Evolutionary conservation across 1,140 invertebrate genomes (phyloP).

Genomic region (Drosophila subpulchrella): DNA sequence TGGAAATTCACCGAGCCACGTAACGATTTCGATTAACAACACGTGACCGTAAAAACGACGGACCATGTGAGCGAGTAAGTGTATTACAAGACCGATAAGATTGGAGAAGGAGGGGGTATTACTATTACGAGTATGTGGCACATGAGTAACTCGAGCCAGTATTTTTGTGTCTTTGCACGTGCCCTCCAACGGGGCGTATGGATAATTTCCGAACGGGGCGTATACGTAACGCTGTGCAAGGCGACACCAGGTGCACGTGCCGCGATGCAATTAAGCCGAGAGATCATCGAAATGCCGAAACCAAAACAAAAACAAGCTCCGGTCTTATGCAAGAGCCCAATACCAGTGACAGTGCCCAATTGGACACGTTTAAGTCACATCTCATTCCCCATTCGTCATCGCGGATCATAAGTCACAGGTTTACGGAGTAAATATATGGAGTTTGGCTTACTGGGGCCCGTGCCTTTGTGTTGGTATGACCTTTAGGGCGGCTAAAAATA

Average conservation of each 20-base stretch:
- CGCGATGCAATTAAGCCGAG: slow-evolving; percentile 37
- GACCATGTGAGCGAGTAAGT: slow-evolving; percentile 31
- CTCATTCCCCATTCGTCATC: slow-evolving; percentile 32
- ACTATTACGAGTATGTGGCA: slow-evolving; percentile 7
- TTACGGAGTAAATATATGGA: neutral
- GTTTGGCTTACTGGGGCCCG: slow-evolving; percentile 13
- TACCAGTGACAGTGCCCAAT: slow-evolving; percentile 35
- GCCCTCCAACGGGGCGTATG: slow-evolving; percentile 29
- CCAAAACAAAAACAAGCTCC: slow-evolving; percentile 40
- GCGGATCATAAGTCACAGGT: slow-evolving; percentile 8
- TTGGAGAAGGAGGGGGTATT: neutral
- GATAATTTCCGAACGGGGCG: slow-evolving; percentile 26
- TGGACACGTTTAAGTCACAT: slow-evolving; percentile 61
- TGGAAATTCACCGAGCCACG: slow-evolving; percentile 65
- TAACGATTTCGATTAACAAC: slow-evolving; percentile 62
- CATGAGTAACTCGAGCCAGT: slow-evolving; percentile 42
- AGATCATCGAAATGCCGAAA: slow-evolving; percentile 47
- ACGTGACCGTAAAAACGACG: slow-evolving; percentile 65
- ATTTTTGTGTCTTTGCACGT: slow-evolving; percentile 55
- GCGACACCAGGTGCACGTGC: slow-evolving; percentile 52
- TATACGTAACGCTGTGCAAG: slow-evolving; percentile 55
- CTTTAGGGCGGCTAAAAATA: slow-evolving; percentile 71
- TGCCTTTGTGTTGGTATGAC: slow-evolving; percentile 46
- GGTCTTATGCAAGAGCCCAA: slow-evolving; percentile 43
- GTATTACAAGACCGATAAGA: slow-evolving; percentile 44